These are phyloP conservation scores for Halictus ligatus DNA, from an alignment of 2,888 invertebrate genomes.

Conservation along the genomic window DNA sequence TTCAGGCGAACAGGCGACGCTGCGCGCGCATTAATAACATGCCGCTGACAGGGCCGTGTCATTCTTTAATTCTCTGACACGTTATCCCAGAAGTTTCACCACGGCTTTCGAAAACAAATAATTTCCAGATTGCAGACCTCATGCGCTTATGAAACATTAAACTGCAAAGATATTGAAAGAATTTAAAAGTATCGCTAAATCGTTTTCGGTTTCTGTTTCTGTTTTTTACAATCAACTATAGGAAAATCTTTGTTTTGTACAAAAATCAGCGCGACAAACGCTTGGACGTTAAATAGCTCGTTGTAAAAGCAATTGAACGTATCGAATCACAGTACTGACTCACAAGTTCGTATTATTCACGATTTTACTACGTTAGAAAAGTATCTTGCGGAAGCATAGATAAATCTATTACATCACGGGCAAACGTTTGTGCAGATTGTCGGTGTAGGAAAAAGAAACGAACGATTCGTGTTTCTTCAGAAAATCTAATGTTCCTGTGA, in stretches of 20 bases:
- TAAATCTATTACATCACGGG: not conserved
- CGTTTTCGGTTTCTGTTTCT: not conserved
- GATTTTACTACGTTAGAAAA: not conserved
- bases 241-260: not conserved
- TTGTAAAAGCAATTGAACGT: not conserved
- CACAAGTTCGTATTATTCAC: not conserved
- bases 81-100: not conserved
- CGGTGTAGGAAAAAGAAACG: not conserved
- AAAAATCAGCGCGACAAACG: not conserved
- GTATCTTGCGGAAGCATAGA: not conserved
- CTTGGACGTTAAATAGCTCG: not conserved
- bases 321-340: not conserved
- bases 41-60: constrained; percentile 54
- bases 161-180: not conserved
- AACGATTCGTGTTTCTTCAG: not conserved
- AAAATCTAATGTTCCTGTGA: not conserved
- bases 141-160: not conserved
- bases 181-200: not conserved
- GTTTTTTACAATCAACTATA: not conserved
- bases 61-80: not conserved
- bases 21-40: constrained; percentile 75
- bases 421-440: not conserved
- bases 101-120: not conserved
- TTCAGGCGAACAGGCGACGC: constrained; percentile 53
- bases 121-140: not conserved